Percentiles rank a stretch among this genome's conserved stretches.
Conservation (phyloP, 2,888 invertebrate species). For the Busseola fusca region DNA sequence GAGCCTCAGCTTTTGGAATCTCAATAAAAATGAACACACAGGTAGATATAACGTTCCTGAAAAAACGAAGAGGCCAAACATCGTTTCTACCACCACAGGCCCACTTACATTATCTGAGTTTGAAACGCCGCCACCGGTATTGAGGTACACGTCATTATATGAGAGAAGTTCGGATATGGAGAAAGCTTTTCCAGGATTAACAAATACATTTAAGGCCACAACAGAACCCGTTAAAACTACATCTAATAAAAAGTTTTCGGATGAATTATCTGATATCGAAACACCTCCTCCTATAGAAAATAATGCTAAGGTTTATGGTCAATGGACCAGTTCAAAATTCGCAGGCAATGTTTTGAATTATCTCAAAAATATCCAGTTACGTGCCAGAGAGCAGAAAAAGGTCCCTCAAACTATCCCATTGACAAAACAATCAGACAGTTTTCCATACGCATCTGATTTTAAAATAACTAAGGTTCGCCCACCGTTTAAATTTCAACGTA, state of each 20-base stretch:
- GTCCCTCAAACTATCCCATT: conserved; percentile 77
- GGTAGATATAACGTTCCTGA: conserved; percentile 63
- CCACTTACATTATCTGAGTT: conserved; percentile 71
- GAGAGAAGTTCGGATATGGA: conserved; percentile 56
- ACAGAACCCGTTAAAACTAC: conserved; percentile 30
- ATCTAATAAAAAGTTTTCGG: conserved; percentile 44
- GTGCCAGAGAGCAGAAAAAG: conserved; percentile 70
- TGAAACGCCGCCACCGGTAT: conserved; percentile 77
- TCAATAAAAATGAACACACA: conserved; percentile 62
- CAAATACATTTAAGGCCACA: conserved; percentile 59
- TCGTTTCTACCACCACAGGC: conserved; percentile 59
- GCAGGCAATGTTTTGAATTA: conserved; percentile 81
- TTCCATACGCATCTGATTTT: conserved; percentile 79
- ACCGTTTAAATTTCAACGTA: conserved; percentile 72
- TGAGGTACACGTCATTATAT: conserved; percentile 56
- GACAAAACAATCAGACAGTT: conserved; percentile 74
- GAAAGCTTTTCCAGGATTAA: conserved; percentile 49
- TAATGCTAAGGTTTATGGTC: conserved; percentile 76
- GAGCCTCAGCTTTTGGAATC: conserved; percentile 71
- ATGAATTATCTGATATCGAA: conserved; percentile 71
- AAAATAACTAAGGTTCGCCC: conserved; percentile 73
- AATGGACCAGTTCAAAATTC: conserved; percentile 82
- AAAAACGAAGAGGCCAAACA: conserved; percentile 42
- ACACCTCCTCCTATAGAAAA: conserved; percentile 73
- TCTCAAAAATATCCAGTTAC: conserved; percentile 77